Conservation (phyloP, 2,113 vertebrate genomes). For the Madoqua kirkii region DNA sequence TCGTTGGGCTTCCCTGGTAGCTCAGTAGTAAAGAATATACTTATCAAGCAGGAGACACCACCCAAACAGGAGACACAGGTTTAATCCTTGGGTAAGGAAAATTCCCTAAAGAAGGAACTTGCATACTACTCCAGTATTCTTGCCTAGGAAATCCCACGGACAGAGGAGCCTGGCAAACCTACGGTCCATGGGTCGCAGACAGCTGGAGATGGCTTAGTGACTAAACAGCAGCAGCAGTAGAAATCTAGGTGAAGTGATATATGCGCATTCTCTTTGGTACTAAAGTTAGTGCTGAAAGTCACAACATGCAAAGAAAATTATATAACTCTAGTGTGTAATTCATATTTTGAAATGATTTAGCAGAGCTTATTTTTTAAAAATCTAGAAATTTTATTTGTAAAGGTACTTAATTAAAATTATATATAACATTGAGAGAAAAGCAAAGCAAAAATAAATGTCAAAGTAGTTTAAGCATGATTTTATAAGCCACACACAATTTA, state of each 20-base stretch:
- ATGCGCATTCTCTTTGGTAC: not conserved
- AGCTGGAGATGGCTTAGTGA: not conserved
- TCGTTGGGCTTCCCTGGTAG: not conserved
- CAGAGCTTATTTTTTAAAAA: not conserved
- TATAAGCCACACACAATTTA: not conserved
- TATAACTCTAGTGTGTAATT: not conserved
- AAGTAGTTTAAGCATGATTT: not conserved
- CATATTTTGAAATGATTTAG: not conserved
- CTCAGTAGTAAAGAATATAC: not conserved
- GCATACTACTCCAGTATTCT: not conserved
- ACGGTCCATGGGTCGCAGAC: rapidly evolving
- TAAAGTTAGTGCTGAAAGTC: not conserved
- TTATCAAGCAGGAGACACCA: not conserved
- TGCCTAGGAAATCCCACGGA: not conserved
- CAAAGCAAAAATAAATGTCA: not conserved
- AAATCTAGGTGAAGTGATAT: not conserved
- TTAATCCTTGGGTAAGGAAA: not conserved
- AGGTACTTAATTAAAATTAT: not conserved
- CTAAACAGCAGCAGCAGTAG: not conserved
- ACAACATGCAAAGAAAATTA: not conserved
- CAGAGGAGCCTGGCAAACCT: not conserved
- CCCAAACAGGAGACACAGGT: not conserved
- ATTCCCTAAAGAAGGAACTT: not conserved
- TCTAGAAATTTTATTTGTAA: not conserved
- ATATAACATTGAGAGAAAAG: not conserved